Percentiles rank a stretch among this genome's conserved stretches.
phyloP scores from a whole-genome alignment of 2,888 invertebrate species.

The Aquatica leii region DNA sequence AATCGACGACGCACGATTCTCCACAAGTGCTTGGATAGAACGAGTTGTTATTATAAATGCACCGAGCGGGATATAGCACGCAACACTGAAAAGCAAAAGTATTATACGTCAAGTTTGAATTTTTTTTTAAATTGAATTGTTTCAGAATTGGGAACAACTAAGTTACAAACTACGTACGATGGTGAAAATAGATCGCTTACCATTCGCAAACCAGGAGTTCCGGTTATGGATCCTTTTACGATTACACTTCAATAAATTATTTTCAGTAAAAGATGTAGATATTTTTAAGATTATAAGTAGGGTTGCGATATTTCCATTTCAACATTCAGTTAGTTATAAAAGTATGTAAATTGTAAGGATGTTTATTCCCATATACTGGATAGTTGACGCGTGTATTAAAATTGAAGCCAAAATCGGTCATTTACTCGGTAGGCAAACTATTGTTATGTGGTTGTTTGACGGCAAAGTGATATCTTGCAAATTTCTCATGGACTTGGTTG shows the following conservation, averaged over 20 bases:
- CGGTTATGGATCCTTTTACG: not conserved
- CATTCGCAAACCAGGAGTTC: constrained; percentile 81
- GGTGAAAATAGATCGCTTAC: constrained; percentile 73
- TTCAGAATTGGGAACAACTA: constrained; percentile 66
- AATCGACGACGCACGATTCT: constrained; percentile 72
- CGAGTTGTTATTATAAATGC: constrained; percentile 85
- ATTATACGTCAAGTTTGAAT: constrained; percentile 37
- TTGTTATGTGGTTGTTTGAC: too few relatives aligned
- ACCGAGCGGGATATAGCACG: constrained; percentile 72
- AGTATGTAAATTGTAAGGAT: too few relatives aligned
- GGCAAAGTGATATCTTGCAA: too few relatives aligned
- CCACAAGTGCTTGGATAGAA: constrained; percentile 88
- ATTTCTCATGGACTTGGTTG: too few relatives aligned
- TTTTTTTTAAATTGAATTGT: constrained; percentile 5
- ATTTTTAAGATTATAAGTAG: too few relatives aligned
- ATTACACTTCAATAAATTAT: constrained; percentile 12
- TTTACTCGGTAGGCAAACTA: too few relatives aligned
- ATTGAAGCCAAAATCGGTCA: too few relatives aligned
- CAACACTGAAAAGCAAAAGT: constrained; percentile 66
- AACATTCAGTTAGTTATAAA: too few relatives aligned
- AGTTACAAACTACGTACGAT: constrained; percentile 74
- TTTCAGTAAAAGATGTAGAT: too few relatives aligned
- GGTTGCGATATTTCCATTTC: too few relatives aligned
- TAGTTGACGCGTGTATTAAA: too few relatives aligned
- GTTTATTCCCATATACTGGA: too few relatives aligned